These are phyloP conservation scores for Mastigias papua DNA, from an alignment of 30 jellyfish, hydroid and myxozoan genomes.

Conservation along the genomic window DNA sequence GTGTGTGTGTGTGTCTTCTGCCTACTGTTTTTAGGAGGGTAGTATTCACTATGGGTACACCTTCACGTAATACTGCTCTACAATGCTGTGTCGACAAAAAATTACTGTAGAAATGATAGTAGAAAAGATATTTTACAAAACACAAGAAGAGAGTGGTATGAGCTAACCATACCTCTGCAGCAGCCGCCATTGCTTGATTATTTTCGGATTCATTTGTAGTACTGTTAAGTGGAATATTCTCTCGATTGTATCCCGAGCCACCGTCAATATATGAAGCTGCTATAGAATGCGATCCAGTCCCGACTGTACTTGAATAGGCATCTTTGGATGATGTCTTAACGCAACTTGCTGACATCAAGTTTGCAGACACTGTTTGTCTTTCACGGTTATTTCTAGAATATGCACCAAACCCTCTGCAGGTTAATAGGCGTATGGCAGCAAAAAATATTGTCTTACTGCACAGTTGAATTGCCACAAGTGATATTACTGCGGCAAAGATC, in stretches of 20 bases:
- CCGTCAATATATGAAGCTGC: background rate
- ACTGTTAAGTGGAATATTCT: background rate
- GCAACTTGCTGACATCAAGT: background rate
- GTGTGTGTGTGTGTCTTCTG: no score
- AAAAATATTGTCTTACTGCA: slow-evolving; percentile 8
- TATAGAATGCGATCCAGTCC: background rate
- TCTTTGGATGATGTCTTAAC: background rate
- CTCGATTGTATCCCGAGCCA: background rate
- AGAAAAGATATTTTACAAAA: background rate
- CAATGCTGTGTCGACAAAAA: background rate
- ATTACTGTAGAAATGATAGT: background rate
- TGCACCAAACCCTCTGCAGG: background rate
- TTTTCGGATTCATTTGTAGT: background rate
- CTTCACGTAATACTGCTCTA: no score
- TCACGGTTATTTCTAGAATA: background rate
- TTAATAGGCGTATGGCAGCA: background rate
- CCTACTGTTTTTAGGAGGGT: no score
- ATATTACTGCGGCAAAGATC: slow-evolving; percentile 14
- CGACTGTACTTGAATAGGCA: background rate
- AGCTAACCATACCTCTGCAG: background rate
- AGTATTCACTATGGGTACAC: no score
- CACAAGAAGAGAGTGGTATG: background rate
- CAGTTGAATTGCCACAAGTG: slow-evolving; percentile 13
- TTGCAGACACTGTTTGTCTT: background rate
- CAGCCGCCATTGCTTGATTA: background rate